Evolutionary conservation across 2,797 vertebrate genomes (phyloP).

Genomic region (Varecia variegata): DNA sequence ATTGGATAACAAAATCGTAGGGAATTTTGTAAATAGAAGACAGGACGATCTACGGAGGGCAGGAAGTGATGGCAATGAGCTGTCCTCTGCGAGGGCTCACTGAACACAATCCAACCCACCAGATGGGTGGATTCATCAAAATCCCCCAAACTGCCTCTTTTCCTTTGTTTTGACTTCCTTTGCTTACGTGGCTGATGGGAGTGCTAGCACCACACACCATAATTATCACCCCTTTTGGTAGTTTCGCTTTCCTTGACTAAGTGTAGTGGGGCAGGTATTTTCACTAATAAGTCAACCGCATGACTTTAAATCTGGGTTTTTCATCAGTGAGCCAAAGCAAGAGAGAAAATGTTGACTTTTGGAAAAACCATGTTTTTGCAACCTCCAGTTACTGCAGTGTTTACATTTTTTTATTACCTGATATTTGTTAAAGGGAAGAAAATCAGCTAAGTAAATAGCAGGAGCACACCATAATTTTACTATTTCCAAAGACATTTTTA

Average conservation of each 20-base stretch:
- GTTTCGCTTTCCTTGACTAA: not conserved
- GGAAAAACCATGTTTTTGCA: not conserved
- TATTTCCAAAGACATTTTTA: constrained; percentile 28
- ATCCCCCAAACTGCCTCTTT: not conserved
- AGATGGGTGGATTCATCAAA: not conserved
- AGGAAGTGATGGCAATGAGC: constrained; percentile 54
- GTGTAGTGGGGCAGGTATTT: not conserved
- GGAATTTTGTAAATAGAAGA: constrained; percentile 73
- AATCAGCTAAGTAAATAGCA: not conserved
- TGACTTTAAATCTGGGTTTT: not conserved
- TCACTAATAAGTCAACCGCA: not conserved
- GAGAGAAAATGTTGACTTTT: constrained; percentile 11
- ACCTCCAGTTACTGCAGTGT: not conserved
- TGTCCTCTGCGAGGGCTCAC: not conserved
- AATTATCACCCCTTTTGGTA: not conserved
- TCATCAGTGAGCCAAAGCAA: not conserved
- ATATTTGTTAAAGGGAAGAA: not conserved
- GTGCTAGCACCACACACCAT: not conserved
- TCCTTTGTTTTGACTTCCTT: constrained; percentile 25
- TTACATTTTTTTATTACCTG: constrained; percentile 5
- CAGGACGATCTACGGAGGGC: constrained; percentile 65
- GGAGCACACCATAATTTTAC: not conserved
- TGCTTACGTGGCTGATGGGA: not conserved
- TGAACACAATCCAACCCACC: not conserved
- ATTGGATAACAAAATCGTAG: constrained; percentile 80